Conservation (phyloP, 2,888 invertebrate species). For the Linyphia triangularis region DNA sequence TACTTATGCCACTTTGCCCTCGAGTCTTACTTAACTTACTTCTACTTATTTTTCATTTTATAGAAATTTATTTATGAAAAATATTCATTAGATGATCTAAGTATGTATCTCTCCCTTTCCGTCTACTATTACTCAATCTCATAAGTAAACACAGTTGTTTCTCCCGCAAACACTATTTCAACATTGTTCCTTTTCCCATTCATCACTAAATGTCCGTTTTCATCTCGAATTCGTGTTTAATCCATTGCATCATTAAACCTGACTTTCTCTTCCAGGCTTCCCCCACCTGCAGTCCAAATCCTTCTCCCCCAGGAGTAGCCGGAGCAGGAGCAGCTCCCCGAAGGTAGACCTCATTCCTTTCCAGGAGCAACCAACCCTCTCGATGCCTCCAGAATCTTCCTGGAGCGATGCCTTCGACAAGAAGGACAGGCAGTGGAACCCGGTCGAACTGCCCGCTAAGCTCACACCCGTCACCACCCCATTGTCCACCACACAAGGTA, state of each 20-base stretch:
- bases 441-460: conserved; percentile 29
- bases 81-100: too few species aligned
- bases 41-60: too few species aligned
- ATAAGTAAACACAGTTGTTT: too few species aligned
- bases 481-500: conserved; percentile 31
- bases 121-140: too few species aligned
- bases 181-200: background rate
- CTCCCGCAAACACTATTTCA: background rate
- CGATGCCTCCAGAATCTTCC: background rate
- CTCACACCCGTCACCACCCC: background rate
- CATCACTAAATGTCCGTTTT: background rate
- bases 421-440: conserved; percentile 45
- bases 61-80: too few species aligned
- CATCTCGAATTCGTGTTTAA: too few species aligned
- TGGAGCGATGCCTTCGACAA: conserved; percentile 19
- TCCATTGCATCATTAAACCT: too few species aligned
- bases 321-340: conserved; percentile 61
- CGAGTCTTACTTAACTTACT: too few species aligned
- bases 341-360: conserved; percentile 48
- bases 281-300: conserved; percentile 42
- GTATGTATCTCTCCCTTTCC: too few species aligned
- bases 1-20: too few species aligned
- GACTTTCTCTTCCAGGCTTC: too few species aligned
- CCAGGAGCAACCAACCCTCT: background rate
- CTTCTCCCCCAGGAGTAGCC: conserved; percentile 37